phyloP scores from a whole-genome alignment of 2,888 invertebrate genomes.

The Hesperia comma region DNA sequence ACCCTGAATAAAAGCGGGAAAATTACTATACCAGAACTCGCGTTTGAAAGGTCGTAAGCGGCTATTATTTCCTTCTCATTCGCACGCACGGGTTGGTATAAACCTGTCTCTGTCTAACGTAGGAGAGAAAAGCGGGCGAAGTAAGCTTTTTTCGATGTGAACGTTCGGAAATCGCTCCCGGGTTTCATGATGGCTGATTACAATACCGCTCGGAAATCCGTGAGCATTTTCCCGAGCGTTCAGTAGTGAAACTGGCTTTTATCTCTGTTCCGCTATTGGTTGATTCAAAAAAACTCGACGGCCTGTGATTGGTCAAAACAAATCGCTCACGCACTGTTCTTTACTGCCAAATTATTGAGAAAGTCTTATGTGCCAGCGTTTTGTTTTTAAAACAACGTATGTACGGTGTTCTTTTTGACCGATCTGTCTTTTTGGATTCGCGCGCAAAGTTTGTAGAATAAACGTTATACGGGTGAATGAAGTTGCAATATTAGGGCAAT shows the following conservation, averaged over 20 bases:
- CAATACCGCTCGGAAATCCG: conserved; percentile 73
- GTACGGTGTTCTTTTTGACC: conserved; percentile 37
- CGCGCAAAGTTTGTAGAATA: conserved; percentile 43
- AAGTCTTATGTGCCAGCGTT: conserved; percentile 58
- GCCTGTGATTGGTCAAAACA: conserved; percentile 82
- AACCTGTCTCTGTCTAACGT: conserved; percentile 54
- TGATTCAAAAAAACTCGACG: conserved; percentile 72
- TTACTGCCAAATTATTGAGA: conserved; percentile 66
- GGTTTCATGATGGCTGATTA: conserved; percentile 84
- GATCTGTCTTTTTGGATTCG: conserved; percentile 48
- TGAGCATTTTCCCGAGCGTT: conserved; percentile 60
- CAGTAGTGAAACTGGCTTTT: conserved; percentile 68
- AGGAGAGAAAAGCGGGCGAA: conserved; percentile 63
- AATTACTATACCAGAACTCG: conserved; percentile 70
- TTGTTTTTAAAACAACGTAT: conserved; percentile 52
- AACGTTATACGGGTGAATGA: conserved; percentile 49
- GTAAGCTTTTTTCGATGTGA: conserved; percentile 67
- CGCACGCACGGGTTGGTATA: conserved; percentile 46
- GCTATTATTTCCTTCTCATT: conserved; percentile 59
- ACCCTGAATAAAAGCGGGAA: conserved; percentile 78
- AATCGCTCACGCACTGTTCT: conserved; percentile 80
- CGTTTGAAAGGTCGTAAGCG: conserved; percentile 61
- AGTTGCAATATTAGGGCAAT: conserved; percentile 69
- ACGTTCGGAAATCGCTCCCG: conserved; percentile 73
- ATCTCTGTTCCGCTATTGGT: conserved; percentile 81